Base-by-base conservation (phyloP, 92 coral and sea anemone genomes). In the Zoanthus sansibaricus region DNA sequence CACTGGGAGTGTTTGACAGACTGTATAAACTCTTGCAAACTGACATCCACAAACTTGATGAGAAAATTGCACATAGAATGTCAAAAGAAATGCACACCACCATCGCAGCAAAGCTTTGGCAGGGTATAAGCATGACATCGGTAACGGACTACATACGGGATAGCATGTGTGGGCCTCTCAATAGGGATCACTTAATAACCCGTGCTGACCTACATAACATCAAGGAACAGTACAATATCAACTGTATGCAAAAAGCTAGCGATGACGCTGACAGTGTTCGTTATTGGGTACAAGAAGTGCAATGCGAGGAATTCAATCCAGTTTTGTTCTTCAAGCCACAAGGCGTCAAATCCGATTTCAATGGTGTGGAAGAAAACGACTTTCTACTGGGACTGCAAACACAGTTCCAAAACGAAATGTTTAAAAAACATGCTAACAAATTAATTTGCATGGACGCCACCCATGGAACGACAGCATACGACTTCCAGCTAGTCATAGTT, bases 71-170 rank as follows among this genome's bases (percentile, higher is more conserved):
- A n/a, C n/a, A 25, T 25, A 25, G 25, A 25, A 25, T 25, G 25
- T 25, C 0, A 25, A 25, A 25, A 25, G 25, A 25, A 25, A 25
- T 25, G 25, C 0, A 0, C 25, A 25, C 25, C 25, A 25, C 25
- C 25, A 25, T 25, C 25, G 25, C 25, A 25, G 25, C 25, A 25
- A 25, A 25, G 25, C 25, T 25, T 25, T 25, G 0, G 25, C 80
- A 89, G 66, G 88, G 91, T 3, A 79, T 89, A 6, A 74, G 37
- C 55, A 84, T 89, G 91, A 73, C 32, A 13, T 59, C 85, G 5
- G 64, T 89, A 20, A 13, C 75, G 88, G 86, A 76, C 62, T 89
- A 16, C 73, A 76, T 67, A 9, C 37, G 78, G 12, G 84, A 88
- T 13, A 82, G 37, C 48, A 32, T 9, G 32, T 4, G 7, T 11